These are phyloP conservation scores for Mesorhabditis spiculigera DNA, from an alignment of 2,888 invertebrate species.

Conservation along the genomic window DNA sequence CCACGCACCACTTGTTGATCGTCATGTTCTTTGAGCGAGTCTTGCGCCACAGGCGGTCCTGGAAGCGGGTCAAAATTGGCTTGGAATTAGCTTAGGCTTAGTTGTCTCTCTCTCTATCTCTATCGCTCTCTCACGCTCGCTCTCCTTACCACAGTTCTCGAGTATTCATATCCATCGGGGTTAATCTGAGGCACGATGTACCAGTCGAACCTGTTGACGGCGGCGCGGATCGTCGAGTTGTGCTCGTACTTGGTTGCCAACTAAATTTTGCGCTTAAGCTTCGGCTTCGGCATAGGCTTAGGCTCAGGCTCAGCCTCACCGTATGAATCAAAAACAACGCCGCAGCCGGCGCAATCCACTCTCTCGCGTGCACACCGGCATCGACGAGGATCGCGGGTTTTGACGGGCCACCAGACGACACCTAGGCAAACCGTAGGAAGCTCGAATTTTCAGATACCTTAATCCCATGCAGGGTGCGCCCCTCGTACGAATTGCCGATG, in stretches of 20 bases:
- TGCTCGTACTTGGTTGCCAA: constrained; percentile 37
- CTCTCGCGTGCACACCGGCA: constrained; percentile 54
- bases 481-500: constrained; percentile 46
- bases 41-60: constrained; percentile 57
- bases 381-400: constrained; percentile 53
- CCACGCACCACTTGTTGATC: constrained; percentile 50
- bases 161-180: constrained; percentile 56
- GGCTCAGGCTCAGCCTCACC: constrained; percentile 17
- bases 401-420: neutral
- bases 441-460: constrained; percentile 23
- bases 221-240: constrained; percentile 27
- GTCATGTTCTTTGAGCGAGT: constrained; percentile 51
- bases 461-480: constrained; percentile 43
- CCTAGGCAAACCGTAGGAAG: neutral
- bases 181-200: constrained; percentile 54
- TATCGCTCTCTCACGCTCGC: neutral
- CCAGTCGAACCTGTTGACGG: constrained; percentile 52
- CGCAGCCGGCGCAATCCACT: constrained; percentile 55
- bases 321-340: constrained; percentile 48
- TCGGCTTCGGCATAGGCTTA: neutral
- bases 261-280: constrained; percentile 16
- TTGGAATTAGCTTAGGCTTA: neutral
- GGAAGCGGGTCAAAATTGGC: constrained; percentile 9
- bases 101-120: neutral
- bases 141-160: constrained; percentile 31